These are phyloP conservation scores for Candoia aspera DNA, from an alignment of 2,113 vertebrate genomes.

Conservation along the genomic window DNA sequence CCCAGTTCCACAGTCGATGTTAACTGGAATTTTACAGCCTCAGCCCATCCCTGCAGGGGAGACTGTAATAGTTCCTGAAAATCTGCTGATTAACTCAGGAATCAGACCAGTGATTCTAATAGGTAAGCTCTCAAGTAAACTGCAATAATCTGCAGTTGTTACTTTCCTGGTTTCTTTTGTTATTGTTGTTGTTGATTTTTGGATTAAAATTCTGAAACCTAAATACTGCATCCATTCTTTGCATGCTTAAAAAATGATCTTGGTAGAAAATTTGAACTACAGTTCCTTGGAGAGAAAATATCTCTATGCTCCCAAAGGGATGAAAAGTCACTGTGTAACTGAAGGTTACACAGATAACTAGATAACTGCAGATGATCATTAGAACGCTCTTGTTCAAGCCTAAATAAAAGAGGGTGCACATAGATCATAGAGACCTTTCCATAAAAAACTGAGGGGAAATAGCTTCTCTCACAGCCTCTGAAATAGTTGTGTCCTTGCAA, in stretches of 20 bases:
- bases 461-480: constrained; percentile 20
- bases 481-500: constrained; percentile 25
- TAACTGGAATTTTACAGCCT: constrained; percentile 89
- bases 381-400: constrained; percentile 23
- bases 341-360: too few species aligned
- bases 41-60: constrained; percentile 91
- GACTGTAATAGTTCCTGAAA: constrained; percentile 96
- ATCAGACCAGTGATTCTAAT: constrained; percentile 97
- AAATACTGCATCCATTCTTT: neutral
- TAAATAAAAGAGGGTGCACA: neutral
- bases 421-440: constrained; percentile 30
- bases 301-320: neutral
- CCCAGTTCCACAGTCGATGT: constrained; percentile 80
- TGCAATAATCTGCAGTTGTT: constrained; percentile 10
- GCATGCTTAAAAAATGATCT: neutral
- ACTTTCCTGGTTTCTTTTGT: accelerated
- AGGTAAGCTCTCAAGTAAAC: constrained; percentile 74
- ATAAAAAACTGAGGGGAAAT: constrained; percentile 27
- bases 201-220: constrained; percentile 24
- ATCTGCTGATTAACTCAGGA: constrained; percentile 91
- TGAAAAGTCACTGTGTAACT: neutral
- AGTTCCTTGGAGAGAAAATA: neutral
- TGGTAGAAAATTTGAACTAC: neutral
- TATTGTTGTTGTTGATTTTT: neutral
- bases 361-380: constrained; percentile 31